These are phyloP conservation scores for Tuberolachnus salignus DNA, from an alignment of 2,888 invertebrate species.

Conservation along the genomic window DNA sequence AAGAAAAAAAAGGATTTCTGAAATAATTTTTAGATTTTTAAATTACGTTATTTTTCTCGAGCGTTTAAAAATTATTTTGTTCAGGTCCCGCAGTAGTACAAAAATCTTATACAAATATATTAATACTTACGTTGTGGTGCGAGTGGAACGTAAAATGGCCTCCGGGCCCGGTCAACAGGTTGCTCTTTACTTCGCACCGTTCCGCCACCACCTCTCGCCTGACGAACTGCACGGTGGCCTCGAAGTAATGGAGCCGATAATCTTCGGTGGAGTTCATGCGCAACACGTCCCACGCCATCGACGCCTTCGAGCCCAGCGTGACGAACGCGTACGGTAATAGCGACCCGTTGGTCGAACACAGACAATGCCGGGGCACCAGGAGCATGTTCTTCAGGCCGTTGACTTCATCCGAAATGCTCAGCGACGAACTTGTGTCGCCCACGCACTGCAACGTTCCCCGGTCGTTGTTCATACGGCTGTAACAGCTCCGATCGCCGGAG, in stretches of 20 bases:
- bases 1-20: no score
- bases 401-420: slow-evolving; percentile 66
- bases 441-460: slow-evolving; percentile 75
- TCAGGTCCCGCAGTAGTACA: no score
- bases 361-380: slow-evolving; percentile 72
- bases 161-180: slow-evolving; percentile 33
- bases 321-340: slow-evolving; percentile 76
- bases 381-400: slow-evolving; percentile 58
- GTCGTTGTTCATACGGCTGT: slow-evolving; percentile 70
- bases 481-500: slow-evolving; percentile 69
- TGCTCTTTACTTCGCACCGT: slow-evolving; percentile 49
- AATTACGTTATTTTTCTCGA: no score
- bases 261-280: slow-evolving; percentile 87
- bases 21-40: no score
- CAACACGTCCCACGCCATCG: slow-evolving; percentile 79
- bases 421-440: slow-evolving; percentile 73
- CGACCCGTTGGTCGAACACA: slow-evolving; percentile 70
- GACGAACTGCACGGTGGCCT: slow-evolving; percentile 82
- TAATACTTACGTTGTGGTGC: slow-evolving; percentile 33
- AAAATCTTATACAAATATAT: no score
- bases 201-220: slow-evolving; percentile 61
- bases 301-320: slow-evolving; percentile 77
- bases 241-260: slow-evolving; percentile 82
- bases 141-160: slow-evolving; percentile 50
- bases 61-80: no score